Evolutionary conservation across 2,113 vertebrate genomes (phyloP).

Genomic region (Cyprinodon brontotheroides): DNA sequence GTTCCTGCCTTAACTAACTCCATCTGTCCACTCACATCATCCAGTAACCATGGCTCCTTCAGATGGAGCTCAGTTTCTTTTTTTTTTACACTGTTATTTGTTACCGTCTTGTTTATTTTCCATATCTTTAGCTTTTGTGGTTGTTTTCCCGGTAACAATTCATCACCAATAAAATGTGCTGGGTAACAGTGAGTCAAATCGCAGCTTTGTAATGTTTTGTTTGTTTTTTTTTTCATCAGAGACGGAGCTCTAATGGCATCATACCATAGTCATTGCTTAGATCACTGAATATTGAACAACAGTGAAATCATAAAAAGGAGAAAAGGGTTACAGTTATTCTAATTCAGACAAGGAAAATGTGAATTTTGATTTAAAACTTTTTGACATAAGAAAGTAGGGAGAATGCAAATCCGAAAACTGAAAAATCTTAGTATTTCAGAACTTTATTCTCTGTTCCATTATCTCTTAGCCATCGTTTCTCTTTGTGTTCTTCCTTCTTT

Average conservation of each 20-base stretch:
- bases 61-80: constrained; percentile 27
- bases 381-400: neutral
- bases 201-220: neutral
- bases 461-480: too few relatives aligned
- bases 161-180: neutral
- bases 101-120: neutral
- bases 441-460: neutral
- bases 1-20: constrained; percentile 57
- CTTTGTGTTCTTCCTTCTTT: neutral
- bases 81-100: constrained; percentile 26
- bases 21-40: constrained; percentile 58
- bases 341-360: neutral
- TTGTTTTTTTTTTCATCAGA: neutral
- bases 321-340: neutral
- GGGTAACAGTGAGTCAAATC: neutral
- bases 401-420: neutral
- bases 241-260: neutral
- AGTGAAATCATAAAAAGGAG: neutral
- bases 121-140: neutral
- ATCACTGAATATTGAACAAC: neutral
- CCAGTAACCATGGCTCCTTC: constrained; percentile 29
- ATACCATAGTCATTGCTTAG: neutral
- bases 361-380: neutral
- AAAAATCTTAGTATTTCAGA: neutral
- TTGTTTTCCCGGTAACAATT: neutral